Evolutionary conservation across 2,888 invertebrate genomes (phyloP), one percentile per base, ranked within the genome.

Genomic region (Macropis europaea): DNA sequence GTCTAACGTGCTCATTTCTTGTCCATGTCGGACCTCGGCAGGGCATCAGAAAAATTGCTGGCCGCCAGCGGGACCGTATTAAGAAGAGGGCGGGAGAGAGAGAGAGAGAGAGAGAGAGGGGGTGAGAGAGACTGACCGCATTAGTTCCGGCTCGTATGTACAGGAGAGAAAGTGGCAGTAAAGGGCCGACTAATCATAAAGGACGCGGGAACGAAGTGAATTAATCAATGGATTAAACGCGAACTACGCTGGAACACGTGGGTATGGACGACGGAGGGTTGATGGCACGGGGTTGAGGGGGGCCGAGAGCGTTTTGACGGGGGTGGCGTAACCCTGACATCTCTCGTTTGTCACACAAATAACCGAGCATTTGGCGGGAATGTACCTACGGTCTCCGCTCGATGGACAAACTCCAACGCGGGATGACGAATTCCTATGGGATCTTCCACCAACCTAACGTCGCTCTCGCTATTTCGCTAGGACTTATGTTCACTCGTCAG

Each of bases 301-400:
- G 59, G 52, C 54, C 36, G 48, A 28, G 69, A 67, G 68, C 50
- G 60, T 48, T 63, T 48, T 53, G 61, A 64, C 61, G 72, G 72
- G 71, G 71, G 52, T 77, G 63, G 73, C 61, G 63, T 62, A 67
- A 70, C 68, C 82, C 81, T 86, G 88, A 88, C 87, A 78, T 83
- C 76, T 84, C 88, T 88, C 89, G 87, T 89, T 88, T 89, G 88
- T 90, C 89, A 89, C 85, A 82, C 82, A 89, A 89, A 90, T 87
- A 85, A 86, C 85, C 83, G 77, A 82, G 82, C 89, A 89, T 89
- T 90, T 88, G 86, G 85, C 82, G 84, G 75, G 73, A 81, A 68
- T 73, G 75, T 80, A 71, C 69, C 79, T 68, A 54, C 64, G 73
- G 67, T 73, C 72, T 72, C 42, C 62, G 79, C 81, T 69, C 85